Evolutionary conservation across 2,113 vertebrate genomes (phyloP), one percentile per base, ranked within the genome.

Genomic region (Tetraodon nigroviridis): DNA sequence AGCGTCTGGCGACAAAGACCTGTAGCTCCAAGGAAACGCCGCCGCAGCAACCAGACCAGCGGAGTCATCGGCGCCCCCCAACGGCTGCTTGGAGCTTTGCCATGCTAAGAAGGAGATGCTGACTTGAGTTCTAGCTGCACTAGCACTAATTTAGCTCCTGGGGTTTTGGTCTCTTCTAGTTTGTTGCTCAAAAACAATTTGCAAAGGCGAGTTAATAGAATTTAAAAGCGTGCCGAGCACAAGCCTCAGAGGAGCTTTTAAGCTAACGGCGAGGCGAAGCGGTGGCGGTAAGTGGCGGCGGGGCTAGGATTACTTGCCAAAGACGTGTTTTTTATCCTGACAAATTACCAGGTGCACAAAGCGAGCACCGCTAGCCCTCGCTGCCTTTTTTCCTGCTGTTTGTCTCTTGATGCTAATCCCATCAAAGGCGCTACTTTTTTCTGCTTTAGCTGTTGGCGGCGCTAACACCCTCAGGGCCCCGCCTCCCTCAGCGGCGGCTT

Each of bases 371-470:
- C 76, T 71, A 86, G 82, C 64, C 64, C 53, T n/a, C 52, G 46
- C 22, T 0, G 41, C 29, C 59, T 78, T 69, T 69, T 74, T 67
- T 53, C 57, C 63, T 16, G 18, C 32, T 78, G 70, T 82, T 77
- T 76, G 73, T 79, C 82, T 84, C 73, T 66, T 57, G 61, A 76
- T 76, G 79, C 64, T 86, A 85, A 89, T 87, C 80, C 86, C 79
- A 80, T 85, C 86, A 86, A 85, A 86, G 79, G 60, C 58, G 55
- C 54, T 40, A 63, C 71, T 59, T 61, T 80, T 77, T 77, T 78
- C 45, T 75, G 79, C 82, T 32, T 83, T 60, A 24, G 3, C 61
- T 58, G 62, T 59, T 66, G n/a, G 6, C 14, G 69, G 79, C 54
- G 62, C 59, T 61, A 49, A 80, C 29, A 80, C 66, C 67, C 74